phyloP scores from a whole-genome alignment of 2,113 vertebrate genomes.

The Gymnogyps californianus region DNA sequence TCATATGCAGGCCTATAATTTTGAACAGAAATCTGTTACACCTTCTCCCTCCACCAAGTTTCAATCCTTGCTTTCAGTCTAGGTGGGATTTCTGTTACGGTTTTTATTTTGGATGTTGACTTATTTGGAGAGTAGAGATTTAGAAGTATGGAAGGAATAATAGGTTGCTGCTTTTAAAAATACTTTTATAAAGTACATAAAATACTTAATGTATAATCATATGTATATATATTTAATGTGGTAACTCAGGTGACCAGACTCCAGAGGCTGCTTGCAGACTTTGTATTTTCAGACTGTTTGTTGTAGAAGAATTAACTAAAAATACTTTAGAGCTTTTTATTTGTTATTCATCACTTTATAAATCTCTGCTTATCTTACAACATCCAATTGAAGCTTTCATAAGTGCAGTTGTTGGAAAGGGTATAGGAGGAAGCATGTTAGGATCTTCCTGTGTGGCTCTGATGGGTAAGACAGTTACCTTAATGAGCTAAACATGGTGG shows the following conservation, averaged over 20 bases:
- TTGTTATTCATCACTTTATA: not conserved
- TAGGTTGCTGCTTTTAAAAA: not conserved
- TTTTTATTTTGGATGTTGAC: not conserved
- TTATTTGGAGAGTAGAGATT: not conserved
- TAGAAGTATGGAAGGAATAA: not conserved
- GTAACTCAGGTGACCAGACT: not conserved
- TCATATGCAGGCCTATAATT: not conserved
- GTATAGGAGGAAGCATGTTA: not conserved
- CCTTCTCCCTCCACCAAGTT: not conserved
- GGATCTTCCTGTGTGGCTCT: not conserved
- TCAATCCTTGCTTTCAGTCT: not conserved
- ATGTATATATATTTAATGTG: not conserved
- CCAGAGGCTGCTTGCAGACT: not conserved
- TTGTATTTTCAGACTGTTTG: not conserved
- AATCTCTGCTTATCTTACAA: not conserved
- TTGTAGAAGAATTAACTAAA: not conserved
- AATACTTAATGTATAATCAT: not conserved
- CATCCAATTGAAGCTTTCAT: not conserved
- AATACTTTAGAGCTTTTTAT: not conserved
- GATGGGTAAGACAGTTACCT: not conserved
- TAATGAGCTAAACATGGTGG: not conserved
- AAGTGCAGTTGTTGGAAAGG: not conserved
- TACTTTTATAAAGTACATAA: not conserved
- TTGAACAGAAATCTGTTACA: not conserved
- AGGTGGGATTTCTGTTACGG: not conserved